Base-by-base conservation (phyloP, 2,797 vertebrate species). In the Esox masquinongy region DNA sequence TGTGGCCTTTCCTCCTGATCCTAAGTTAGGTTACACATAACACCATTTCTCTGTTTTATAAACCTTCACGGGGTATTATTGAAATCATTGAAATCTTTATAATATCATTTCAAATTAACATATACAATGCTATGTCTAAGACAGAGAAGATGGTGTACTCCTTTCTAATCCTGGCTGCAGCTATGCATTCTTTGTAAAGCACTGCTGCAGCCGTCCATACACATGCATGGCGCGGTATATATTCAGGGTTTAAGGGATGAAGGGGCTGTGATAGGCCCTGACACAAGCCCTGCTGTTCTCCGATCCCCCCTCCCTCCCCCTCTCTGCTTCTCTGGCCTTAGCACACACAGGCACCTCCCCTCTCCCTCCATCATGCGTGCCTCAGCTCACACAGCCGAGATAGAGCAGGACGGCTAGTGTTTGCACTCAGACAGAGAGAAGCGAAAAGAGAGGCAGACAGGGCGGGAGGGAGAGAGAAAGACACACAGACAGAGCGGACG, bases 321-420 rank as follows among this genome's bases (percentile, higher is more conserved):
- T 29, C 53, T 49, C 5, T 49, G 68, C 68, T 72, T 61, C 82
- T 78, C 78, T 77, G 81, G 80, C 82, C 80, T 83, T 81, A 81
- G 82, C 80, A 22, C 56, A 83, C 74, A 68, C 81, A 82, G 89
- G 83, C 89, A 91, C 22, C 43, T 39, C 68, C 59, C 19, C 61
- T 68, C 50, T 70, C 75, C 73, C 81, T 80, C 87, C 88, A 90
- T 92, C 91, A 92, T 92, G 86, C 92, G 91, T 85, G 84, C 88
- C 84, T 84, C 68, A 85, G 88, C 90, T 87, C 85, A 83, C 83
- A 84, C 89, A 84, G 88, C 93, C 88, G 90, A 90, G 87, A 90
- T 56, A 87, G 88, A 84, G 82, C 88, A 88, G 90, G 83, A 82
- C 83, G 83, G 86, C 80, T 68, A 79, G 86, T 81, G 68, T 82